These are phyloP conservation scores for Rhea pennata DNA, from an alignment of 2,113 vertebrate species.

Conservation along the genomic window DNA sequence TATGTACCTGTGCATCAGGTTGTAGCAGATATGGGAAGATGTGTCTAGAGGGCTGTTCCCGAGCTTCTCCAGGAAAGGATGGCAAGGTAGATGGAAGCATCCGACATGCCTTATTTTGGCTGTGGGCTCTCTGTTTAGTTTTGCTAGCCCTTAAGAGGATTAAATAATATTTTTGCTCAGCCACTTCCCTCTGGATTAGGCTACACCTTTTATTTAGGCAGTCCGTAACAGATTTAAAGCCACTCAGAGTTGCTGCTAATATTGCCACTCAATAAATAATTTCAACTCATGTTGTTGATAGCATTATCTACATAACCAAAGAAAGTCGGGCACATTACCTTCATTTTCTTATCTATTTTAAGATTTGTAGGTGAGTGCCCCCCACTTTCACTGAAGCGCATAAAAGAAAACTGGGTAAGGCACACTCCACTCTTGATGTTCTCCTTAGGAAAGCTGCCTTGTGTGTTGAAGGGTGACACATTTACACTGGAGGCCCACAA, in stretches of 20 bases:
- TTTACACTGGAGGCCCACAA: background rate
- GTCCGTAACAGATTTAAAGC: background rate
- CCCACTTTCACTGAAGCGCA: background rate
- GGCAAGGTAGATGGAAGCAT: background rate
- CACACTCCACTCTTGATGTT: background rate
- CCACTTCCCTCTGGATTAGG: background rate
- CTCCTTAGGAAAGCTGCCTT: background rate
- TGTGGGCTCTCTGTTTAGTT: background rate
- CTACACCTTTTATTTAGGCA: background rate
- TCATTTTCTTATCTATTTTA: background rate
- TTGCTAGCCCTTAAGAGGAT: background rate
- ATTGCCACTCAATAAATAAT: background rate
- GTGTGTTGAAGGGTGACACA: background rate
- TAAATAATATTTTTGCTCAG: background rate
- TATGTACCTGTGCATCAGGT: background rate
- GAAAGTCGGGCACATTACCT: background rate
- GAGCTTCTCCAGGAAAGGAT: background rate
- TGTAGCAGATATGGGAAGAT: background rate
- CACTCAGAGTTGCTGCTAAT: background rate
- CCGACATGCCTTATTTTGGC: background rate
- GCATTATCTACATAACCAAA: background rate
- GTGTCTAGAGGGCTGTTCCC: background rate
- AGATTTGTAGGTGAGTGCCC: background rate
- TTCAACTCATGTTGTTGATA: constrained; percentile 27
- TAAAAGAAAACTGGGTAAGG: constrained; percentile 45